A percentile compares a stretch with the other conserved stretches of the same genome.
Evolutionary conservation across 1,140 invertebrate genomes (phyloP).

Genomic region (Conopomorpha cramerella): DNA sequence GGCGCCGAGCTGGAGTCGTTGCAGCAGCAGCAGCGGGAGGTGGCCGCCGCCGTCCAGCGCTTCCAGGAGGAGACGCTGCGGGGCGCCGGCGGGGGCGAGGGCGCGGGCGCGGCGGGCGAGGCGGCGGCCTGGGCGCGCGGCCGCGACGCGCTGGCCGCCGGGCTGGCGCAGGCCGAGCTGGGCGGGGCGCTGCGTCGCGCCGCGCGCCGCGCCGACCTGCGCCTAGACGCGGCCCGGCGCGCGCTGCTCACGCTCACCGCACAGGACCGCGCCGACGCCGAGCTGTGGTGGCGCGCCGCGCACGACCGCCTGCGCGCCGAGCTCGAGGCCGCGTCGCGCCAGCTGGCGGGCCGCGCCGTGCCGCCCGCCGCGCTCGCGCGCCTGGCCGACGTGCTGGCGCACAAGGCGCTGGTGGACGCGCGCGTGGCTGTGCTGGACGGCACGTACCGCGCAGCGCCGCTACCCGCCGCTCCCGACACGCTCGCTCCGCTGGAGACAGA

Average conservation of each 20-base stretch:
- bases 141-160: conserved; percentile 71
- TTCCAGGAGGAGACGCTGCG: conserved; percentile 73
- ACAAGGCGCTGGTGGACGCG: conserved; percentile 77
- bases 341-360: conserved; percentile 67
- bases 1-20: conserved; percentile 62
- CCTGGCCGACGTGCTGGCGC: conserved; percentile 75
- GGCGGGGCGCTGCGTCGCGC: conserved; percentile 70
- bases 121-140: conserved; percentile 71
- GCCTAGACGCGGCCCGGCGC: conserved; percentile 46
- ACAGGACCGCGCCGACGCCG: conserved; percentile 66
- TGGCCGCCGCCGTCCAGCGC: conserved; percentile 63
- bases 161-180: conserved; percentile 74
- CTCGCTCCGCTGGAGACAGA: conserved; percentile 52
- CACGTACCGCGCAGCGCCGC: conserved; percentile 40
- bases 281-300: conserved; percentile 72
- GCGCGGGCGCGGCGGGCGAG: conserved; percentile 69
- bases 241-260: conserved; percentile 62
- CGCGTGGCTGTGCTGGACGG: conserved; percentile 66
- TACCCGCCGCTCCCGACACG: conserved; percentile 28
- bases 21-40: conserved; percentile 63
- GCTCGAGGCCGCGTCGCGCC: conserved; percentile 69
- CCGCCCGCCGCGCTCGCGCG: conserved; percentile 61
- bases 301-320: conserved; percentile 69
- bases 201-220: conserved; percentile 67
- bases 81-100: no score